Evolutionary conservation across 2,888 invertebrate species (phyloP), one percentile per base, ranked within the genome.

Genomic region (Cepaea hortensis): DNA sequence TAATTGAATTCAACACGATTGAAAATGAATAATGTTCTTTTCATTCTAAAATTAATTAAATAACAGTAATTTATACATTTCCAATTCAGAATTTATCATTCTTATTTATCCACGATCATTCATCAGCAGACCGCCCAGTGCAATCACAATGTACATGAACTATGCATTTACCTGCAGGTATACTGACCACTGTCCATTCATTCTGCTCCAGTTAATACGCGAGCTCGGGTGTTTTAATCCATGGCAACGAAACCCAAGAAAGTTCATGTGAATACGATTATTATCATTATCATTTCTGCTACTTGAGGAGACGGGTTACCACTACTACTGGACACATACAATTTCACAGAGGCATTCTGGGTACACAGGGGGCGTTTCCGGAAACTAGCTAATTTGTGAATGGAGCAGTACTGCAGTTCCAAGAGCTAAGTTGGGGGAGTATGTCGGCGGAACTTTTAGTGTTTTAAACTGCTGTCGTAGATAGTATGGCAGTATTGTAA

Each of bases 331-430:
- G 77, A 77, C 82, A 86, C 86, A 86, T 81, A 83, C 70, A 79
- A 87, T 61, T 83, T 79, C 48, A 80, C 73, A 35, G 46, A 72
- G 61, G 84, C 9, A 84, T 87, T 87, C 62, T 83, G 87, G 87
- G 87, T 79, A 84, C 68, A 23, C 48, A n/a, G 87, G 87, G 87
- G 87, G 84, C 80, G 79, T 84, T 79, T 84, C 80, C 80, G 79
- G 84, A 80, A 87, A 84, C 77, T 55, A 61, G 15, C 81, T 65
- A 77, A 81, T 50, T 85, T 77, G 50, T 20, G 55, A 84, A 84
- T 83, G 80, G 80, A 61, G 86, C 70, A 48, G 81, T 83, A n/a
- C 80, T 85, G 9, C 87, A 89, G 76, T 83, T 85, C 35, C 50
- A 55, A 18, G 72, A 70, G 70, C 20, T 77, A 3, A 5, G 18